Base-by-base conservation (phyloP, 2,888 invertebrate genomes). In the Platycheirus rosarum region DNA sequence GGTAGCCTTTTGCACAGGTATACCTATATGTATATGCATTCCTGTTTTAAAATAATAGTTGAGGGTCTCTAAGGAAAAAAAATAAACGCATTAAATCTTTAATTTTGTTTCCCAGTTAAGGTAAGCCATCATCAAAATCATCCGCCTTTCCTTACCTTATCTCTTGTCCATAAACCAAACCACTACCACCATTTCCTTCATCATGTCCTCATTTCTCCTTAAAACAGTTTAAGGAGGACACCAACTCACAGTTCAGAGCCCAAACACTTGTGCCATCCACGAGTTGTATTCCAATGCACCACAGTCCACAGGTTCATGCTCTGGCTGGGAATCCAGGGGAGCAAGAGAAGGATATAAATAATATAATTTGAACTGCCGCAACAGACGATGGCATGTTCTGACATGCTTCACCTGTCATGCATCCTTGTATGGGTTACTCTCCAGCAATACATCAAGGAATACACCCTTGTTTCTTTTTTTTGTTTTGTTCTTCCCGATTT, bases 331-430 rank as follows among this genome's bases (percentile, higher is more conserved):
- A 20, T 11, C 48, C 35, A 5, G 40, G 40, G 57, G 23, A 57
- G 20, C 37, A 20, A 48, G 40, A 51, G 66, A 7, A 70, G 62
- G 60, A 55, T 66, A 63, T n/a, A 74, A 68, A 63, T 68, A 49
- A 75, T 69, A 70, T 57, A 80, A 76, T 68, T 73, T 73, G 71
- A 82, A 76, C 77, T 77, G 82, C 68, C 77, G 60, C 70, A 80
- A 66, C 49, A 57, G 51, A 62, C 71, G 66, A 68, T 77, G 82
- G 68, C 84, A 84, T 84, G 75, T 85, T 85, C 85, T 85, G 85
- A 84, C 86, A 86, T 78, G 86, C 79, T 86, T 79, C 86, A 86
- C 85, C 86, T 86, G 84, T 85, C 84, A 78, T 55, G 71, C 60
- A 26, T 48, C 51, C 46, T 60, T 75, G 70, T 80, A 62, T 57